These are phyloP conservation scores for Thomomys bottae DNA, from an alignment of 2,113 vertebrate species.

Conservation along the genomic window DNA sequence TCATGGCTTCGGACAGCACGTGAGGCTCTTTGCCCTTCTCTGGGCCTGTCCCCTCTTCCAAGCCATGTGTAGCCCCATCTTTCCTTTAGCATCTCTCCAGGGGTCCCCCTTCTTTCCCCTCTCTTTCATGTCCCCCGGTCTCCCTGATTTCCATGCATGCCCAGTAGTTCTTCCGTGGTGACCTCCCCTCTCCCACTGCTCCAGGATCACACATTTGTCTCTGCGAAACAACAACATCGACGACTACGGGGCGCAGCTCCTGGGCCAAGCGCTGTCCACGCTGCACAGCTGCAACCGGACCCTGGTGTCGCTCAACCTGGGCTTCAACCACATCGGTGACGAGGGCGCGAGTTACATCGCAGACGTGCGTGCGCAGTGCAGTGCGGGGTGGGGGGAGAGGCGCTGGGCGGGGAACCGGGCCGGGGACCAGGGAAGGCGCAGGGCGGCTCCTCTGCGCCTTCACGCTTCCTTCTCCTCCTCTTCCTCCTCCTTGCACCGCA, in stretches of 20 bases:
- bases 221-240: constrained; percentile 89
- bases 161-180: background rate
- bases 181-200: background rate
- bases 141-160: rapidly evolving
- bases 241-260: constrained; percentile 84
- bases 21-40: constrained; percentile 69
- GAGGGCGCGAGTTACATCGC: constrained; percentile 88
- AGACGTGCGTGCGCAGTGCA: constrained; percentile 79
- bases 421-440: too few species aligned
- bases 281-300: constrained; percentile 82
- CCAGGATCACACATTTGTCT: constrained; percentile 88
- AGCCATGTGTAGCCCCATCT: background rate
- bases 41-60: background rate
- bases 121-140: too few species aligned
- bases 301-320: constrained; percentile 88
- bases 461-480: rapidly evolving
- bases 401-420: too few species aligned
- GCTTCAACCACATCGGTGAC: constrained; percentile 91
- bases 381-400: too few species aligned
- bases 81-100: background rate
- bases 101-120: background rate
- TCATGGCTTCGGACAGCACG: constrained; percentile 86
- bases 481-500: too few species aligned
- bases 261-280: constrained; percentile 88
- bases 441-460: background rate